Conservation (phyloP, 2,113 vertebrate genomes). For the Pachyramphus minor region DNA sequence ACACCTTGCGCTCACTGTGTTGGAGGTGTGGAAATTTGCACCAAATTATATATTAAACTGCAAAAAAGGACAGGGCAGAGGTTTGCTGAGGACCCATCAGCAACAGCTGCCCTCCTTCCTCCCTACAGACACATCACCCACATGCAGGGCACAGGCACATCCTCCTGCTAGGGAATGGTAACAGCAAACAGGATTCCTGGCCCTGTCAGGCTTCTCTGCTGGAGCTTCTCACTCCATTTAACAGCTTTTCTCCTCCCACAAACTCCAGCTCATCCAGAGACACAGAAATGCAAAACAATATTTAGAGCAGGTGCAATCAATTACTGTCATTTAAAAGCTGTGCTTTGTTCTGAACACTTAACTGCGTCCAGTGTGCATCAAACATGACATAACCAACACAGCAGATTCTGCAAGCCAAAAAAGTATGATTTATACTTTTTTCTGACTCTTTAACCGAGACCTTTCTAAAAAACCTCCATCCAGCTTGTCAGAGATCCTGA, state of each 20-base stretch:
- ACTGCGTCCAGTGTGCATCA: neutral
- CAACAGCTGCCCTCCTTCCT: neutral
- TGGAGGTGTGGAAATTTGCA: neutral
- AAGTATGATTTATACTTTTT: neutral
- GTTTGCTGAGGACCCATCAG: neutral
- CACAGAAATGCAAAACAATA: neutral
- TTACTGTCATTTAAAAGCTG: neutral
- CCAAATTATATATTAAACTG: neutral
- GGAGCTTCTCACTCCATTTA: neutral
- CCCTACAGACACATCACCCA: rapidly evolving
- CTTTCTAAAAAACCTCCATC: neutral
- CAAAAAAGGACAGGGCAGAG: neutral
- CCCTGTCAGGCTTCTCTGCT: neutral
- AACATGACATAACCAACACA: neutral
- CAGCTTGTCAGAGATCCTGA: neutral
- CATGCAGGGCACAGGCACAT: neutral
- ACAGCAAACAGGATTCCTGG: neutral
- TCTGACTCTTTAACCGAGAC: neutral
- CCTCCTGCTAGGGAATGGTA: neutral
- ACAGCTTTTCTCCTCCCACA: neutral
- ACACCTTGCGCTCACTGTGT: neutral
- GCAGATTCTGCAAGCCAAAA: neutral
- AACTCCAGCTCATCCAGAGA: neutral
- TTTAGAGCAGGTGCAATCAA: neutral
- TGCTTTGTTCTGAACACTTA: neutral